These are phyloP conservation scores for Musca domestica DNA, from an alignment of 1,140 invertebrate species.

Conservation along the genomic window DNA sequence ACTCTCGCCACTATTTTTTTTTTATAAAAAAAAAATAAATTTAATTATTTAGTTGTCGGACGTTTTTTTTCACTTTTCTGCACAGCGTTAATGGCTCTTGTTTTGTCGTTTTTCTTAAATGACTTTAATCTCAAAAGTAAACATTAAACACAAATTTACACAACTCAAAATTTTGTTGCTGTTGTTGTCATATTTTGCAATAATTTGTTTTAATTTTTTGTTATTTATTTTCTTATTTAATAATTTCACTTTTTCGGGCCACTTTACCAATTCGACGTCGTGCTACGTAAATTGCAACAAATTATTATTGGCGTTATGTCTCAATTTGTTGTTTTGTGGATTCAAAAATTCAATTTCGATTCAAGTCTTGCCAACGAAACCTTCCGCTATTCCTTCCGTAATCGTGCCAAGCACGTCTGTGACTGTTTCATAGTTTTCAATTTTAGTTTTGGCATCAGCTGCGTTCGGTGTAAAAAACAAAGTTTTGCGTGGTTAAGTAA, in stretches of 20 bases:
- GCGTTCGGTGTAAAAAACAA: neutral
- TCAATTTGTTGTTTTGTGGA: too few species aligned
- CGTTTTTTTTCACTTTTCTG: neutral
- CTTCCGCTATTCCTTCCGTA: constrained; percentile 19
- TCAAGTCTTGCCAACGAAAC: neutral
- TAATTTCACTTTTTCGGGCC: neutral
- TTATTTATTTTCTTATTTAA: neutral
- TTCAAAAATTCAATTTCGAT: neutral
- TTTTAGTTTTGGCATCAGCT: constrained; percentile 18
- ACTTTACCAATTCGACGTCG: too few species aligned
- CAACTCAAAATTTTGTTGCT: too few species aligned
- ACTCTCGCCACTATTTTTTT: neutral
- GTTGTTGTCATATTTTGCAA: neutral
- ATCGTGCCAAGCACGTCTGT: constrained; percentile 16
- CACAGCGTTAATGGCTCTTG: too few species aligned
- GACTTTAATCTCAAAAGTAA: too few species aligned
- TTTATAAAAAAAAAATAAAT: neutral
- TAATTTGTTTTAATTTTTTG: neutral
- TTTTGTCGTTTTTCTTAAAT: too few species aligned
- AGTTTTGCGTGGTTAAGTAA: neutral
- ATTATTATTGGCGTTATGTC: too few species aligned
- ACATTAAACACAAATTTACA: too few species aligned
- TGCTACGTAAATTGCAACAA: too few species aligned
- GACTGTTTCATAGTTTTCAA: constrained; percentile 10
- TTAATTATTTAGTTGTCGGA: neutral